A percentile compares a stretch with the other conserved stretches of the same genome.
These are phyloP conservation scores for Coracopsis vasa DNA, from an alignment of 2,113 vertebrate species.

Conservation along the genomic window DNA sequence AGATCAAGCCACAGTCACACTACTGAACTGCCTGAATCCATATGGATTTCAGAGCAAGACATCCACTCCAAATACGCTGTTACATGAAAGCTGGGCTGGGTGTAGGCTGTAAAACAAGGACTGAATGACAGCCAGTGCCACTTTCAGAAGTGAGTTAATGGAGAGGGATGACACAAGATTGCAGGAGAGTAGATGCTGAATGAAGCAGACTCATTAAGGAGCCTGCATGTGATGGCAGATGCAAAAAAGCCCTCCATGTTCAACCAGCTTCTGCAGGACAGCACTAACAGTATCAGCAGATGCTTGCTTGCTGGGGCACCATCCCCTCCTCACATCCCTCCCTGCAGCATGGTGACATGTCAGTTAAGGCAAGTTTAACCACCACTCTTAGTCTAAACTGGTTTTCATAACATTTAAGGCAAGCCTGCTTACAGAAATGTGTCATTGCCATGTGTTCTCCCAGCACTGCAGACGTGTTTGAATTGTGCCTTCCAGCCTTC, in stretches of 20 bases:
- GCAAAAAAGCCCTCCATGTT: neutral
- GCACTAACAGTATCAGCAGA: neutral
- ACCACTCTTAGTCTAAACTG: neutral
- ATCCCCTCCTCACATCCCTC: neutral
- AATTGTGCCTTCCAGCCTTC: neutral
- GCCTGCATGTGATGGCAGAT: neutral
- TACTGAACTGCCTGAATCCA: neutral
- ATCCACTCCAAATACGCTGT: neutral
- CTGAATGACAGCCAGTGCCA: neutral
- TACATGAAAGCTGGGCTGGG: neutral
- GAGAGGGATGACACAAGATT: neutral
- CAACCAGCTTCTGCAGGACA: neutral
- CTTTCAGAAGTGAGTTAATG: neutral
- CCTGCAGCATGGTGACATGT: rapidly evolving
- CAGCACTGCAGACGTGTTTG: neutral
- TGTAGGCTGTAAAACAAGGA: neutral
- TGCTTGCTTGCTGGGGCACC: neutral
- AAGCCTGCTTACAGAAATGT: neutral
- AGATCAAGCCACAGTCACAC: neutral
- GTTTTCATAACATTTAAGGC: neutral
- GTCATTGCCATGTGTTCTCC: neutral
- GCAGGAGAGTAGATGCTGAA: neutral
- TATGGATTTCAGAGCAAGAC: neutral
- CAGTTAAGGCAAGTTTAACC: neutral
- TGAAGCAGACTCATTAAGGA: neutral